A percentile compares a stretch with the other conserved stretches of the same genome.
phyloP scores from a whole-genome alignment of 2,113 vertebrate genomes.

The Daubentonia madagascariensis region DNA sequence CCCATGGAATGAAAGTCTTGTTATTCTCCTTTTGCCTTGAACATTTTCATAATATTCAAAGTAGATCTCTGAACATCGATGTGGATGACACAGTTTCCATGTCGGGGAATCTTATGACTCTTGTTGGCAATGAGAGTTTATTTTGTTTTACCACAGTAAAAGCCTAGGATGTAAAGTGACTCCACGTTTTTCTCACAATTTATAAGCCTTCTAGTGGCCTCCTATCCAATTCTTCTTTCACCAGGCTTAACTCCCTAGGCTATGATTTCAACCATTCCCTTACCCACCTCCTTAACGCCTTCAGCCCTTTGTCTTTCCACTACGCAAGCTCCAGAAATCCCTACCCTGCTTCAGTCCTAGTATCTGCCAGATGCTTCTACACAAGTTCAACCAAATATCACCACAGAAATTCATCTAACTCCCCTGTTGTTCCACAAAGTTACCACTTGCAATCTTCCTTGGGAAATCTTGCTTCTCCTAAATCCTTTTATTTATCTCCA shows the following conservation, averaged over 20 bases:
- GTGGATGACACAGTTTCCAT: background rate
- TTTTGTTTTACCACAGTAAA: background rate
- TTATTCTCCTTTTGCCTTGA: background rate
- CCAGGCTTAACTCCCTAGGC: background rate
- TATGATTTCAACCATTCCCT: background rate
- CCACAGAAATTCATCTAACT: background rate
- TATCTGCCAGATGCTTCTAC: background rate
- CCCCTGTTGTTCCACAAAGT: background rate
- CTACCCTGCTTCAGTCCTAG: background rate
- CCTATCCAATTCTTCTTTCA: background rate
- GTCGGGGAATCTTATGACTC: background rate
- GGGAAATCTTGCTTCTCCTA: background rate
- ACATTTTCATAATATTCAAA: slow-evolving; percentile 4
- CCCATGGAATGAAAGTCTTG: background rate
- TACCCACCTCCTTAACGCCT: background rate
- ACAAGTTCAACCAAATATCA: background rate
- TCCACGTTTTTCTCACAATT: background rate
- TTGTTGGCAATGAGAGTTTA: background rate
- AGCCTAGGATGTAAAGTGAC: background rate
- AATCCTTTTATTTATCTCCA: background rate
- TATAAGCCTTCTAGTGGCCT: background rate
- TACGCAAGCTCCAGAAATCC: background rate
- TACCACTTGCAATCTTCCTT: background rate
- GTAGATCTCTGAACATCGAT: background rate
- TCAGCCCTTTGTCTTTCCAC: background rate